Conservation (phyloP, 2,888 invertebrate species). For the Alloscopus bannaensis region DNA sequence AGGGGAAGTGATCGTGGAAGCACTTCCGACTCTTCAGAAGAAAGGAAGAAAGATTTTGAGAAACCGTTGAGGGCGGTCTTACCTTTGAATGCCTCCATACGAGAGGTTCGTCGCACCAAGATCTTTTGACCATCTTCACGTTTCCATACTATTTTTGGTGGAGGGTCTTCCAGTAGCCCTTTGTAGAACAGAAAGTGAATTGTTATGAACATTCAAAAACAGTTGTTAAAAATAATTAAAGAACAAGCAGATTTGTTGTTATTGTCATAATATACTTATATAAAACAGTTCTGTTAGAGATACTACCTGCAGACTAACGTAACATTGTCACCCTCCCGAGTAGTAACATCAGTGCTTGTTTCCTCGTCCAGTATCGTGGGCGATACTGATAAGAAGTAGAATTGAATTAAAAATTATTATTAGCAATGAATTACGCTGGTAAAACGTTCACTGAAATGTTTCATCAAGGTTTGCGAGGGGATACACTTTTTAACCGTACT, state of each 20-base stretch:
- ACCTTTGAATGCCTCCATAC: constrained; percentile 77
- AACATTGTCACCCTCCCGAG: constrained; percentile 85
- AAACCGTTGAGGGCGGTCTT: constrained; percentile 52
- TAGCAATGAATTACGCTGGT: too few species aligned
- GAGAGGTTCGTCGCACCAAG: constrained; percentile 75
- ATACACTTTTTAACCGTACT: too few species aligned
- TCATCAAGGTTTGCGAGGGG: too few species aligned
- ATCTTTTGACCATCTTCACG: constrained; percentile 79
- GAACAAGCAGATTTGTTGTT: background rate
- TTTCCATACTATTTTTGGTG: constrained; percentile 76
- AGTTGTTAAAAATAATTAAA: background rate
- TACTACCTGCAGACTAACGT: constrained; percentile 80
- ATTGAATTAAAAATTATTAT: too few species aligned
- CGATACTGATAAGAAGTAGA: constrained; percentile 84
- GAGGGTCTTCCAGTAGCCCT: constrained; percentile 61
- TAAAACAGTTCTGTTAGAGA: background rate
- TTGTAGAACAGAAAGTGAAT: background rate
- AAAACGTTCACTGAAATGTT: too few species aligned
- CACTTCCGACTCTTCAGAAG: background rate
- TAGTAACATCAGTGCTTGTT: constrained; percentile 85
- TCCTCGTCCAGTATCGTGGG: constrained; percentile 87
- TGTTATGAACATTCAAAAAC: background rate
- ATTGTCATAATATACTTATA: background rate
- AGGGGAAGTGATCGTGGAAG: background rate
- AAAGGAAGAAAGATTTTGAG: constrained; percentile 15